phyloP scores from a whole-genome alignment of 2,113 vertebrate species.

The Psilopogon haemacephalus region DNA sequence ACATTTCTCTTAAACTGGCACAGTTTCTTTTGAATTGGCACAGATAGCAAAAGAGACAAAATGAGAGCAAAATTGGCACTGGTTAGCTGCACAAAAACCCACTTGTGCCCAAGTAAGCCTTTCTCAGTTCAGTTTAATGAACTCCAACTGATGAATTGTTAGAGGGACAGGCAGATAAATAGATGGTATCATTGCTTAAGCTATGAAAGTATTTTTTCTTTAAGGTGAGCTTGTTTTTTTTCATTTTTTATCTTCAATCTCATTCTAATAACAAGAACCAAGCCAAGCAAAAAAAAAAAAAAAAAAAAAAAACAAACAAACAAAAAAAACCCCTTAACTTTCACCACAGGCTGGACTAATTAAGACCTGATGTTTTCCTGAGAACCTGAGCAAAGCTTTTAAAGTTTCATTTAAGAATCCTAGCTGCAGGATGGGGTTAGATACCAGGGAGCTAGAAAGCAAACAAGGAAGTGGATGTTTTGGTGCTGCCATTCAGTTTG shows the following conservation, averaged over 20 bases:
- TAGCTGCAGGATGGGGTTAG: neutral
- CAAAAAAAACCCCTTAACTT: neutral
- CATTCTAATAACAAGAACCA: neutral
- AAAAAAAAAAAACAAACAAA: neutral
- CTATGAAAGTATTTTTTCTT: neutral
- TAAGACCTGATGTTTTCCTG: accelerated
- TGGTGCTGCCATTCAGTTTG: too few relatives aligned
- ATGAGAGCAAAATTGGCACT: constrained; percentile 13
- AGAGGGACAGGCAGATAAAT: neutral
- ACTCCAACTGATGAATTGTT: neutral
- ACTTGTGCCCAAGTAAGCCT: neutral
- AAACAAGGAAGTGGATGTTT: too few relatives aligned
- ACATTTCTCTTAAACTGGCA: constrained; percentile 45
- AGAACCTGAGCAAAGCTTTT: neutral
- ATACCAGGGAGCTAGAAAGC: neutral
- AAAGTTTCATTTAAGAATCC: neutral
- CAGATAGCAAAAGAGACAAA: constrained; percentile 31
- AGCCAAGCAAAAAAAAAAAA: neutral
- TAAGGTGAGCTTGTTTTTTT: neutral
- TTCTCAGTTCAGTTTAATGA: neutral
- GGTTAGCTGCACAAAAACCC: neutral
- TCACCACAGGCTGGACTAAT: neutral
- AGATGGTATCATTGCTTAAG: neutral
- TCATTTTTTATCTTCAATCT: neutral
- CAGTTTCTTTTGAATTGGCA: constrained; percentile 29